phyloP scores from a whole-genome alignment of 2,113 vertebrate species.

The Vireo altiloquus region DNA sequence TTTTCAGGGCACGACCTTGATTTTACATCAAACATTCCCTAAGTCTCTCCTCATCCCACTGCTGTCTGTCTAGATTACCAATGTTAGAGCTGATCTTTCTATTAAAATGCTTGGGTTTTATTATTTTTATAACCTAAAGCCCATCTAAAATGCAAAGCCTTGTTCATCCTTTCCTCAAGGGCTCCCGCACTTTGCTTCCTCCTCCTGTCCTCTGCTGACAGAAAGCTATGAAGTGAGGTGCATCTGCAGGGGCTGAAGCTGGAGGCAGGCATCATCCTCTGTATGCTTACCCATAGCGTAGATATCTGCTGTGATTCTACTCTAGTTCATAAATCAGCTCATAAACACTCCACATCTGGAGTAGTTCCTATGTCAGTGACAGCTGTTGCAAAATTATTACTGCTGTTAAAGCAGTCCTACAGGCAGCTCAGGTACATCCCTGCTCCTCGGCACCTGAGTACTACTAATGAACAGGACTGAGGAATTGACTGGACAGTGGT shows the following conservation, averaged over 20 bases:
- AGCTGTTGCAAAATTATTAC: background rate
- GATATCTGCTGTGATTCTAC: background rate
- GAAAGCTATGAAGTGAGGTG: background rate
- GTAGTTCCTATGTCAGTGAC: background rate
- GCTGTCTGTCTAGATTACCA: conserved; percentile 58
- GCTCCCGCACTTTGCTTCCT: conserved; percentile 10
- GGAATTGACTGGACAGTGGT: rapidly evolving
- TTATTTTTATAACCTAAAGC: conserved; percentile 55
- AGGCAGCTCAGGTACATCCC: background rate
- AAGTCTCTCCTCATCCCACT: conserved; percentile 42
- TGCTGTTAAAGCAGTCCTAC: background rate
- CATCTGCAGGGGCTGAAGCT: background rate
- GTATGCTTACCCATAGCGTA: background rate
- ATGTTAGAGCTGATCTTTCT: conserved; percentile 55
- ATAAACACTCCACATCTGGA: background rate
- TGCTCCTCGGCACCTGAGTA: background rate
- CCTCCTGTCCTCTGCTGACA: background rate
- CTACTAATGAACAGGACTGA: background rate
- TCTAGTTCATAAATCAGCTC: conserved; percentile 5
- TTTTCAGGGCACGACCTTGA: conserved; percentile 60
- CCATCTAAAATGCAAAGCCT: conserved; percentile 44
- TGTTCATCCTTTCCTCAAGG: conserved; percentile 41
- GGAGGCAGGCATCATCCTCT: background rate
- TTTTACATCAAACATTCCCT: conserved; percentile 60
- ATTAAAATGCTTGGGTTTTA: conserved; percentile 56